Conservation (phyloP, 2,888 invertebrate species). For the Sinelater perroti region DNA sequence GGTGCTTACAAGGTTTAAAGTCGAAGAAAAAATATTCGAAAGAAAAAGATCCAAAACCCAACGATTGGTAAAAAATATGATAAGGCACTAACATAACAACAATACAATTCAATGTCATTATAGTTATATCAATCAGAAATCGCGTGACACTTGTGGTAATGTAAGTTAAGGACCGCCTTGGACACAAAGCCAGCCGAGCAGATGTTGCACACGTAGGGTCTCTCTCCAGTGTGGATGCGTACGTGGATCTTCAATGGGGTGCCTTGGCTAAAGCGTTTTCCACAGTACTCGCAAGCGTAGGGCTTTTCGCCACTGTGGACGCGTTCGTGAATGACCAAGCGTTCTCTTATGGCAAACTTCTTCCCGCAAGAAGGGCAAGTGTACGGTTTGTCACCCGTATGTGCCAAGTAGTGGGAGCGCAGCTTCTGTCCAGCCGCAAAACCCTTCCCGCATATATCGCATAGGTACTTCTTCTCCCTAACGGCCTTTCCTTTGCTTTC, state of each 20-base stretch:
- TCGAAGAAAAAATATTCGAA: no score
- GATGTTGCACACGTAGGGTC: conserved; percentile 65
- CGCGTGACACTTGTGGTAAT: no score
- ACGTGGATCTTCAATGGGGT: conserved; percentile 70
- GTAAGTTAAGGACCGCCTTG: conserved; percentile 5
- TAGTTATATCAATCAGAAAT: no score
- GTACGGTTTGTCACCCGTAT: conserved; percentile 64
- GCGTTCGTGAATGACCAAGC: conserved; percentile 62
- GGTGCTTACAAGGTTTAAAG: no score
- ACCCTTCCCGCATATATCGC: conserved; percentile 47
- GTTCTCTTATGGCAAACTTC: conserved; percentile 63
- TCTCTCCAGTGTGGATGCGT: conserved; percentile 68
- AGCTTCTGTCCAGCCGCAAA: conserved; percentile 58
- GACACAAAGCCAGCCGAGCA: conserved; percentile 23
- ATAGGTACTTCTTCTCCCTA: conserved; percentile 49
- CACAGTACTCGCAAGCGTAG: conserved; percentile 60
- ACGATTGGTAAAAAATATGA: no score
- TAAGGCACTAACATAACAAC: no score
- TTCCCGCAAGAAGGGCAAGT: conserved; percentile 66
- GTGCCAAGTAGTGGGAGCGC: conserved; percentile 63
- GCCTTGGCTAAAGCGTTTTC: conserved; percentile 69
- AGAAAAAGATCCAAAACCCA: no score
- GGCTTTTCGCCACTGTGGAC: conserved; percentile 53
- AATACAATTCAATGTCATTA: no score
- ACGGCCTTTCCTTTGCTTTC: conserved; percentile 56